Base-by-base conservation (phyloP, 2,888 invertebrate genomes). In the Pilophorus perplexus region DNA sequence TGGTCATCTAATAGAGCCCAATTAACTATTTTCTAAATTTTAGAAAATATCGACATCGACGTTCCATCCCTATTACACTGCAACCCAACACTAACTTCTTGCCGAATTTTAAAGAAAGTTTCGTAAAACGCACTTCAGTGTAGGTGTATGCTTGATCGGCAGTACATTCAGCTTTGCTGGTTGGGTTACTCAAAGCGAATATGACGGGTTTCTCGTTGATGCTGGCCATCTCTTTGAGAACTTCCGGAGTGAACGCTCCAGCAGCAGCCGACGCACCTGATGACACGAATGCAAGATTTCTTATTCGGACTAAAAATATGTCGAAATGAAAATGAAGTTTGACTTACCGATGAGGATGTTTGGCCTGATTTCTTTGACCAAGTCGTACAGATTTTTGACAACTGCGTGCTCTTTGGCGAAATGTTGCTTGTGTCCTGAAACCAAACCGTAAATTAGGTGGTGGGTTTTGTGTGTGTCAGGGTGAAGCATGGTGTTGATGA, bases 151-250 rank as follows among this genome's bases (percentile, higher is more conserved):
- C 98, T 73, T 89, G 87, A 74, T 96, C 90, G 2, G 99, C 97
- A 0, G 98, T 98, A 76, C 99, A 99, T 79, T 99, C 99, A 0
- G 99, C 95, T 81, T 93, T 93, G 78, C 87, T 88, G 0, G 99
- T 99, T 4, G 99, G 99, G 80, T 99, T 99, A 72, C 97, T 97
- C 42, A 99, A 83, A 8, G 99, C 98, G 77, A 99, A 98, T 71
- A 99, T 88, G 72, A 99, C 84, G 0, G 99, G 99, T 60, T 89
- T 82, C 2, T 93, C 87, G 72, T 93, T 93, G 76, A 88, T 87
- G 66, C 81, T 78, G 0, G 87, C 92, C 97, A 99, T 96, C 72
- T 86, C 85, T 74, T 84, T 80, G 57, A 99, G 79, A 54, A 99
- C 86, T 71, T 87, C 87, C 5, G 89, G 84, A 0, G 91, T 95